Base-by-base conservation (phyloP, 2,113 vertebrate genomes). In the Oreochromis tanganicae region DNA sequence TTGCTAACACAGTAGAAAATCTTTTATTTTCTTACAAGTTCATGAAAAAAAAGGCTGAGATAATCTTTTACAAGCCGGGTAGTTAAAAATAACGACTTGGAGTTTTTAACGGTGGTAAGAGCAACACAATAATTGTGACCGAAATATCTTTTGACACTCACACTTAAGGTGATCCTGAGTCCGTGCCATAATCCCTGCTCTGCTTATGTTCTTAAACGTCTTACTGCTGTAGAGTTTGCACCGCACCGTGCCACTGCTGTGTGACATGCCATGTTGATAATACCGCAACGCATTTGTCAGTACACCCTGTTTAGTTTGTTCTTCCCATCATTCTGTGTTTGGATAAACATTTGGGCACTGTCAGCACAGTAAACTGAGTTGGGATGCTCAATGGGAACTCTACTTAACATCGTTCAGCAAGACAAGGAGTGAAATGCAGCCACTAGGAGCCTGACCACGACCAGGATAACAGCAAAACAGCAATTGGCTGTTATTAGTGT, bases 401-500 rank as follows among this genome's bases (percentile, higher is more conserved):
- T 41, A 68, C 66, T 85, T 91, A 84, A 80, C 81, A 85, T 91
- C 13, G 4, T 93, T 90, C 82, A 87, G 81, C 81, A 88, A 85
- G 75, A 82, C 68, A 29, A 52, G 29, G 13, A 34, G 68, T 21
- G 55, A 78, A 63, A 43, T 55, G 90, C 43, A 36, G 82, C 85
- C n/a, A 89, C 46, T 21, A 56, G 52, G 80, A 92, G 80, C 89
- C 82, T 87, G 84, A 93, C 90, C 84, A 81, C 24, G 80, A 92
- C 83, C 83, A 81, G 63, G 59, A 46, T 48, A 59, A 84, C 55
- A 87, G 81, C 63, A 92, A 86, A 82, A 83, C 29, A 34, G 89
- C 94, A 94, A 91, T 94, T 92, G 91, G 91, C 86, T 94, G 83
- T 91, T 87, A 95, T 93, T 90, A 94, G 91, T 87, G 92, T 96